These are phyloP conservation scores for Selene dorsalis DNA, from an alignment of 2,797 vertebrate species.

Conservation along the genomic window DNA sequence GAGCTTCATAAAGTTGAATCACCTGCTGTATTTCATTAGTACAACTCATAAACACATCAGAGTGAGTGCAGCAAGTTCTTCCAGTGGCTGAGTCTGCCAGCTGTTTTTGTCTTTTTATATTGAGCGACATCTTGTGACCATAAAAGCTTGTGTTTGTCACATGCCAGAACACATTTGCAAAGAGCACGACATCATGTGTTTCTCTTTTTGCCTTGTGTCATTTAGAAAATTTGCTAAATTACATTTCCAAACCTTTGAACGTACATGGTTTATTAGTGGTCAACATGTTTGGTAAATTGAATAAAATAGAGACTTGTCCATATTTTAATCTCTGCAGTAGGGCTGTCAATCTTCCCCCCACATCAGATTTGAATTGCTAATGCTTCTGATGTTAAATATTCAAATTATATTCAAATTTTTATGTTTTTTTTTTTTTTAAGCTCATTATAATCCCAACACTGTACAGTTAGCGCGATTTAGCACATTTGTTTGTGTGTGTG, in stretches of 20 bases:
- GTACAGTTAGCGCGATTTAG: no score
- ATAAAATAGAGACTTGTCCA: constrained; percentile 23
- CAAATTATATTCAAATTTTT: no score
- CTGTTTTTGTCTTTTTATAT: constrained; percentile 44
- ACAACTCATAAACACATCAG: constrained; percentile 60
- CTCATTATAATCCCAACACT: no score
- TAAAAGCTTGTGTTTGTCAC: constrained; percentile 27
- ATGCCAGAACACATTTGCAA: constrained; percentile 17
- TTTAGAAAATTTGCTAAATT: not conserved
- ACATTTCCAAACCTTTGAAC: constrained; percentile 30
- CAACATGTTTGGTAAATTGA: constrained; percentile 54
- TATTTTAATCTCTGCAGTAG: constrained; percentile 28
- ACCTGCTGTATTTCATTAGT: constrained; percentile 60
- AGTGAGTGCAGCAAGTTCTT: constrained; percentile 26
- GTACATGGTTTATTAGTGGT: constrained; percentile 44
- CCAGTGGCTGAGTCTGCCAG: constrained; percentile 44
- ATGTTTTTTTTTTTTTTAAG: no score
- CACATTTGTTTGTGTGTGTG: no score
- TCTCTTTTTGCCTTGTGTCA: not conserved
- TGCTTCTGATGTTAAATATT: no score
- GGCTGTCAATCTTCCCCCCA: no score
- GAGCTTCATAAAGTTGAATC: constrained; percentile 58
- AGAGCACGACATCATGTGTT: not conserved
- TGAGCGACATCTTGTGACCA: constrained; percentile 8
- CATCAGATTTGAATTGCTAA: no score